Conservation (phyloP, 37 sponge, comb jelly and placozoan genomes). For the Chondrosia reniformis region DNA sequence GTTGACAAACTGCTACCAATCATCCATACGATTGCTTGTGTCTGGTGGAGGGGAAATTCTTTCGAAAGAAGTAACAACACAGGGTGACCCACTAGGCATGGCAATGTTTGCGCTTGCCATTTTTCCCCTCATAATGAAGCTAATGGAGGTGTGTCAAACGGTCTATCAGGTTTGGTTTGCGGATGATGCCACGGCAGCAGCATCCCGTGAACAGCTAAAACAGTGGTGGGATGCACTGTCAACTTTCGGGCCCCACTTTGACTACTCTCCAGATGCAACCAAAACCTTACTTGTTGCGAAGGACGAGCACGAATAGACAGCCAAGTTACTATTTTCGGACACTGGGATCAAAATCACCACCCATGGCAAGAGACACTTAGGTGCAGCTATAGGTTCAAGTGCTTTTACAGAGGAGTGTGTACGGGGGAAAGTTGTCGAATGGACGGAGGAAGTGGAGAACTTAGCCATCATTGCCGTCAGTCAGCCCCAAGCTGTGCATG, state of each 20-base stretch:
- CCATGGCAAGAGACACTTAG: constrained; percentile 13
- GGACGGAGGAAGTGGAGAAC: constrained; percentile 20
- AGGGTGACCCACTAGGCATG: constrained; percentile 14
- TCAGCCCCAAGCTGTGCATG: constrained; percentile 21
- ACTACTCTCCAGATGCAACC: constrained; percentile 19
- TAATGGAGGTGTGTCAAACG: constrained; percentile 8
- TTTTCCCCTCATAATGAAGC: constrained; percentile 14
- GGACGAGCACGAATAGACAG: constrained; percentile 2
- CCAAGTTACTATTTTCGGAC: constrained; percentile 2
- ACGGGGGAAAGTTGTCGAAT: not conserved
- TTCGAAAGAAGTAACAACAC: constrained; percentile 16
- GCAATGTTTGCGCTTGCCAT: constrained; percentile 10
- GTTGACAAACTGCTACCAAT: constrained; percentile 17
- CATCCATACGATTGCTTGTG: constrained; percentile 7
- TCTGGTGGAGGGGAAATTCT: constrained; percentile 20
- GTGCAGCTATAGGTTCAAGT: constrained; percentile 7
- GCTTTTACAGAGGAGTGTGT: constrained; percentile 14
- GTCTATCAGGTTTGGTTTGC: constrained; percentile 19
- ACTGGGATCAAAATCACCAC: constrained; percentile 14
- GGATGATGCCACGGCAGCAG: constrained; percentile 12
- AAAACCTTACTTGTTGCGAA: constrained; percentile 18
- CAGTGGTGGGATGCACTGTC: constrained; percentile 22
- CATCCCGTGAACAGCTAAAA: not conserved
- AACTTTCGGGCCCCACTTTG: constrained; percentile 13
- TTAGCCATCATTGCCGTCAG: constrained; percentile 10